Conservation (phyloP, 2,888 invertebrate genomes). For the Pyrrhosoma nymphula region DNA sequence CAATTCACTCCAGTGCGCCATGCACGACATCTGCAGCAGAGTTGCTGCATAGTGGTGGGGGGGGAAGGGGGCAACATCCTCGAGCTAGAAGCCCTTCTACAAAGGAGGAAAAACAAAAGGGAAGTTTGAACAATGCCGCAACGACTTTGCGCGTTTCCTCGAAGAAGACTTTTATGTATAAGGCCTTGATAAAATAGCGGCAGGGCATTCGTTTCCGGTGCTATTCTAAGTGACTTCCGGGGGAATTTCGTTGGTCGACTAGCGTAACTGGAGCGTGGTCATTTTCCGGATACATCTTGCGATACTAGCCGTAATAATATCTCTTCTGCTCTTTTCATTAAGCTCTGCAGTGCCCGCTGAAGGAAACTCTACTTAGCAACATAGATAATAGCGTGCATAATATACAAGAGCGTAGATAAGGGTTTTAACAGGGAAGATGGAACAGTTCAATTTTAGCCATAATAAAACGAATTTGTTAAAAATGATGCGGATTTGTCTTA, state of each 20-base stretch:
- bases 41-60: background rate
- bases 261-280: background rate
- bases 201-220: background rate
- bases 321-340: background rate
- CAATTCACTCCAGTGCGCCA: background rate
- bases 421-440: no score
- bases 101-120: background rate
- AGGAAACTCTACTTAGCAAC: background rate
- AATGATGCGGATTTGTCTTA: no score
- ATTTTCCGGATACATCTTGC: background rate
- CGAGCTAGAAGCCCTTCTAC: background rate
- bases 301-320: background rate
- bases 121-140: background rate
- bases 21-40: background rate
- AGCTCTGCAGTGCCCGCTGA: background rate
- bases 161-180: background rate
- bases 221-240: background rate
- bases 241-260: background rate
- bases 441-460: no score
- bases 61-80: background rate
- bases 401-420: no score
- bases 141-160: background rate
- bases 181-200: background rate
- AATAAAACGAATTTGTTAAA: no score
- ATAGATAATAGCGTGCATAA: no score